Evolutionary conservation across 1,140 invertebrate genomes (phyloP), one percentile per base, ranked within the genome.

Genomic region (Zaprionus africanus): DNA sequence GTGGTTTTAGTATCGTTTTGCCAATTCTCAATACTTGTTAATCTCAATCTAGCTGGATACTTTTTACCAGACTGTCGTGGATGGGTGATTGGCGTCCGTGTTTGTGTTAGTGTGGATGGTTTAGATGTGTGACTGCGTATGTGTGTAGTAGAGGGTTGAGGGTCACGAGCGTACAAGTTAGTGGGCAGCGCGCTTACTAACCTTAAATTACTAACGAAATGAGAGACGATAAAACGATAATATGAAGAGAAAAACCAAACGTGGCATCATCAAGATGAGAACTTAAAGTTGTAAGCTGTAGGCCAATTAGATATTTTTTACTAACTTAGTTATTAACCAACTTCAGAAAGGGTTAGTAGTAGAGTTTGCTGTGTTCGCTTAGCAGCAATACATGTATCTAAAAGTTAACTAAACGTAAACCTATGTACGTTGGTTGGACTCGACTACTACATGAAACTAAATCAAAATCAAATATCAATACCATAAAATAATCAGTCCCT

Each of bases 1-100:
- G 31, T 62, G 38, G 24, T 51, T 65, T 22, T 36, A 22, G 36
- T 62, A 78, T 78, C 65, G 58, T 61, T 81, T 68, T 68, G 60
- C 75, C 82, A 85, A 82, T 82, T 62, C 17, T 71, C 17, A 41
- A 62, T 70, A 46, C 49, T 61, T 64, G 78, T 81, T 78, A 78
- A 66, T 74, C 69, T 85, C 68, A 67, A 84, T 81, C 81, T 84
- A 84, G 81, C 81, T 84, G 81, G 78, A 84, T 84, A 70, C 62
- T 36, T 62, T 80, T 28, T 56, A 61, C 64, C 65, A 73, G 63
- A 61, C 51, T 41, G 26, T 34, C 26, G 26, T 17, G 46, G 22
- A 13, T 34, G 5, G 65, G 69, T 61, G 68, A 41, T 41, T 67
- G 63, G 65, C 69, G 53, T 53, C 15, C 24, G 22, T 64, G 71